Percentiles rank a stretch among this genome's conserved stretches.
phyloP scores from a whole-genome alignment of 1,140 invertebrate species.

The Trichogramma pretiosum region DNA sequence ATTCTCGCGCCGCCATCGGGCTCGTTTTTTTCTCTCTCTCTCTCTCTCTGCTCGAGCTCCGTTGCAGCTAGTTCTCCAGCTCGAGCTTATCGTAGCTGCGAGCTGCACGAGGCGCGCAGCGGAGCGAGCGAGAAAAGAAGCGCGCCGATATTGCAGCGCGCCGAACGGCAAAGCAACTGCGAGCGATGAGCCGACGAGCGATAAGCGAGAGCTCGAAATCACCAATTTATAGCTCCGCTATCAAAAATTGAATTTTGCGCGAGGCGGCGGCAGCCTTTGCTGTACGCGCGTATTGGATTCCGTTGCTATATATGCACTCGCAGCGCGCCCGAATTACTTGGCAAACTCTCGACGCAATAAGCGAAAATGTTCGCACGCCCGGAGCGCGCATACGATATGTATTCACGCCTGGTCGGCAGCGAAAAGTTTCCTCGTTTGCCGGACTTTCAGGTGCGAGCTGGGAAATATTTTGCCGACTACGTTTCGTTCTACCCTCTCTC shows the following conservation, averaged over 20 bases:
- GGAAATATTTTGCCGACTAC: too few relatives aligned
- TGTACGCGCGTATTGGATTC: too few relatives aligned
- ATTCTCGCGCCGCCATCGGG: constrained; percentile 1
- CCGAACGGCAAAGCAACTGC: not conserved
- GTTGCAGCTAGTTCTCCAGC: too few relatives aligned
- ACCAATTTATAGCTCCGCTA: not conserved
- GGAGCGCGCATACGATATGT: too few relatives aligned
- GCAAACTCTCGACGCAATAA: not conserved
- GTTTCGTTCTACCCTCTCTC: too few relatives aligned
- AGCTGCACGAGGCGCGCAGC: not conserved
- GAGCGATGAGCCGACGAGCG: not conserved
- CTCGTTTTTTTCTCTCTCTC: not conserved
- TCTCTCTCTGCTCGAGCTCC: not conserved
- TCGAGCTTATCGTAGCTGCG: constrained; percentile 7
- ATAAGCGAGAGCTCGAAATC: not conserved
- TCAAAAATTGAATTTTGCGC: not conserved
- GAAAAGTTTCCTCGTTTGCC: constrained; percentile 11
- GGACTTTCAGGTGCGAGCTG: not conserved
- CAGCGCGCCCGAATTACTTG: not conserved
- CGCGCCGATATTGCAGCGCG: not conserved
- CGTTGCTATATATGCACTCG: not conserved
- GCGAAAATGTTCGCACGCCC: too few relatives aligned
- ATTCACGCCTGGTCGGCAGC: too few relatives aligned
- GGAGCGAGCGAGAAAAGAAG: constrained; percentile 4
- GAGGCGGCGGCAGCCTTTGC: not conserved